Conservation (phyloP, 2,797 vertebrate species). For the Melanitta fusca region DNA sequence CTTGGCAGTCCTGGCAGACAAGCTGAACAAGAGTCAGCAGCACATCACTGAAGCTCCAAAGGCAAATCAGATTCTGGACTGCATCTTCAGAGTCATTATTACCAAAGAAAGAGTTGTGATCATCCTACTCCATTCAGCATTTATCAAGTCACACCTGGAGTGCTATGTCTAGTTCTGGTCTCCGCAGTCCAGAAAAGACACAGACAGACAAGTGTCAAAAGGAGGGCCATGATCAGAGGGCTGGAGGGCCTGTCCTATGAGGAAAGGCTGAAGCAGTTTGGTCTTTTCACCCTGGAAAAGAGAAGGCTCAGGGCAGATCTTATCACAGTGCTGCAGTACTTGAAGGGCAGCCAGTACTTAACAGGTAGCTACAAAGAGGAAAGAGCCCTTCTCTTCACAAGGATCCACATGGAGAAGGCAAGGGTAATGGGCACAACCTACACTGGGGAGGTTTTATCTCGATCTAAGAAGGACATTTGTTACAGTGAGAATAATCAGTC, state of each 20-base stretch:
- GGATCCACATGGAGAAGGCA: no score
- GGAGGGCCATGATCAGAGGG: neutral
- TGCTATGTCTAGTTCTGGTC: neutral
- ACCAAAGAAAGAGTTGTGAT: neutral
- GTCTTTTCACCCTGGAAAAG: neutral
- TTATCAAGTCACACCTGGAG: neutral
- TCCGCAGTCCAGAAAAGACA: neutral
- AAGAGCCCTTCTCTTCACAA: no score
- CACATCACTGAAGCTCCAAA: neutral
- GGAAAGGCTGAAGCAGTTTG: neutral
- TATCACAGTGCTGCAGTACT: neutral
- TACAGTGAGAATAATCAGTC: no score
- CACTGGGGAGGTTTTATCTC: no score
- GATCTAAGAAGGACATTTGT: no score
- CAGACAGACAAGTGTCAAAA: neutral
- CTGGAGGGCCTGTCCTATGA: neutral
- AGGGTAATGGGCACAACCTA: no score
- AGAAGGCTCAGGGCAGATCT: neutral
- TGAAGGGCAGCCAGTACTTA: neutral
- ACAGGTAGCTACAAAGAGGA: no score
- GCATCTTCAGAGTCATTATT: neutral
- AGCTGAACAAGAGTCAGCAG: neutral
- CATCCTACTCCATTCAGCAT: neutral
- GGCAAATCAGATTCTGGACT: neutral
- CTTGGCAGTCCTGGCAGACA: neutral